Percentiles rank a stretch among this genome's conserved stretches.
phyloP scores from a whole-genome alignment of 2,797 vertebrate species.

The Neosilurus mollespiculum region DNA sequence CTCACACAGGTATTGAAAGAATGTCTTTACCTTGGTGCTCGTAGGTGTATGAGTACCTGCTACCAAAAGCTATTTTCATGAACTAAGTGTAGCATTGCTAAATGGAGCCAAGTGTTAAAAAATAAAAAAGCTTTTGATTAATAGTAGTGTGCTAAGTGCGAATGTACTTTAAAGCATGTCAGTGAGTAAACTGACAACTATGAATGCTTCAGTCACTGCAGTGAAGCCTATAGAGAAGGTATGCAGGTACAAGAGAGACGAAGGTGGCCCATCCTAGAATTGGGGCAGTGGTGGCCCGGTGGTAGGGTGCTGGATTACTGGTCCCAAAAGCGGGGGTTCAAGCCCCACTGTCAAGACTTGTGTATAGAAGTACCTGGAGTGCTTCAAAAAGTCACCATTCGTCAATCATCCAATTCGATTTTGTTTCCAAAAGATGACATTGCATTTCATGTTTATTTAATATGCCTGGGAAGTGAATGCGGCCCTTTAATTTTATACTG shows the following conservation, averaged over 20 bases:
- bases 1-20: slow-evolving; percentile 24
- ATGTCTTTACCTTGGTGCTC: slow-evolving; percentile 31
- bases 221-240: background rate
- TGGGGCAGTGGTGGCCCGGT: too few species aligned
- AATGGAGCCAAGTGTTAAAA: background rate
- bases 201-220: background rate
- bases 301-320: too few species aligned
- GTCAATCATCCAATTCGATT: too few species aligned
- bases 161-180: background rate
- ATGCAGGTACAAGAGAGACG: background rate
- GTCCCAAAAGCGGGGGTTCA: too few species aligned
- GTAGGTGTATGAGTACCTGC: slow-evolving; percentile 1
- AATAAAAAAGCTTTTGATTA: too few species aligned
- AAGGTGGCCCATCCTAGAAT: background rate
- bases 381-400: too few species aligned
- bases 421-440: too few species aligned
- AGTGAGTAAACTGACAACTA: background rate
- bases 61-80: background rate
- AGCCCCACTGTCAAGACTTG: too few species aligned
- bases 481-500: too few species aligned
- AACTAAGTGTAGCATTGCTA: background rate
- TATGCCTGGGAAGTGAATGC: too few species aligned
- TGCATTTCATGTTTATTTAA: too few species aligned
- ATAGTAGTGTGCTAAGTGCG: background rate
- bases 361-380: too few species aligned